Percentiles rank a stretch among this genome's conserved stretches.
phyloP scores from a whole-genome alignment of 2,888 invertebrate genomes.

The Hypena proboscidalis region DNA sequence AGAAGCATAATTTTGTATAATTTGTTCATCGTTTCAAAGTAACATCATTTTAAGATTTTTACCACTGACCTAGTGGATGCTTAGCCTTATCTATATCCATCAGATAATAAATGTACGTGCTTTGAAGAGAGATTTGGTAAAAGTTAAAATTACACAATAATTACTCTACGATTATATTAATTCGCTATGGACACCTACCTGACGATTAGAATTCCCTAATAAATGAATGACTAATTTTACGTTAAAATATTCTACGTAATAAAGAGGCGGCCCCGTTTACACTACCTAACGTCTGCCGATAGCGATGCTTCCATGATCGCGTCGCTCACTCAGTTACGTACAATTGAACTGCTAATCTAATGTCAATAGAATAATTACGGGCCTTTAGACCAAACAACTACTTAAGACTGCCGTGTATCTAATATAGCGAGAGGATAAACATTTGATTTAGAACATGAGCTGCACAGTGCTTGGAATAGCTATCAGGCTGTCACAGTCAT shows the following conservation, averaged over 20 bases:
- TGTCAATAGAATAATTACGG: slow-evolving; percentile 16
- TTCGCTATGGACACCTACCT: slow-evolving; percentile 68
- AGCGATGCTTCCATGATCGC: slow-evolving; percentile 15
- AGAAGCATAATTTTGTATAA: slow-evolving; percentile 50
- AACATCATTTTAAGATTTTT: slow-evolving; percentile 31
- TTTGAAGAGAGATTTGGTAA: slow-evolving; percentile 78
- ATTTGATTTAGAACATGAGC: slow-evolving; percentile 11
- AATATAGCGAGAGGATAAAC: slow-evolving; percentile 14
- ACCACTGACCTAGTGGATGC: slow-evolving; percentile 30
- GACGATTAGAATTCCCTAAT: slow-evolving; percentile 73
- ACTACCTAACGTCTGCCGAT: slow-evolving; percentile 55
- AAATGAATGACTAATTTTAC: slow-evolving; percentile 66
- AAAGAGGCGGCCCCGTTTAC: slow-evolving; percentile 81
- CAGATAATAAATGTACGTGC: slow-evolving; percentile 49
- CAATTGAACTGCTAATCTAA: slow-evolving; percentile 12
- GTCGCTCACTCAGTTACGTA: no score
- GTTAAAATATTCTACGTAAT: slow-evolving; percentile 63
- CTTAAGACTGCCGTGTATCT: slow-evolving; percentile 23
- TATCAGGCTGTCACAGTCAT: slow-evolving; percentile 3
- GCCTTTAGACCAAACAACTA: slow-evolving; percentile 14
- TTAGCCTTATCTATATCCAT: slow-evolving; percentile 25
- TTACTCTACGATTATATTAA: slow-evolving; percentile 64
- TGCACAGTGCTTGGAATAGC: slow-evolving; percentile 8
- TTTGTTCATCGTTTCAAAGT: slow-evolving; percentile 25
- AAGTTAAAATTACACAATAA: slow-evolving; percentile 64